These are phyloP conservation scores for Eunapius fragilis DNA, from an alignment of 37 sponge, comb jelly and placozoan genomes.

Conservation along the genomic window DNA sequence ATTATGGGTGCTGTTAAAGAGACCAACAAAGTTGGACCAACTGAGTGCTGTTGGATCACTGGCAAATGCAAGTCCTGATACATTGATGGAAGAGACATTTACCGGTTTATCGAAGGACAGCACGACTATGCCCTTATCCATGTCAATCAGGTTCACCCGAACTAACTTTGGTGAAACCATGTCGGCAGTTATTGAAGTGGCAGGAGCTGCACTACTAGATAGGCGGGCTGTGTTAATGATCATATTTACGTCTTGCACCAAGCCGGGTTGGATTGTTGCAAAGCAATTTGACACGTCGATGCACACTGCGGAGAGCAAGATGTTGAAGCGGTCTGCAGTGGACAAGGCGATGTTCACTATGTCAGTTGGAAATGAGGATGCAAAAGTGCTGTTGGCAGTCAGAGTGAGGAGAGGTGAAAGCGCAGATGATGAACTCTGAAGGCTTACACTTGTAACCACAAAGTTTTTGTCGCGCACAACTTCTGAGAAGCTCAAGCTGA, in stretches of 20 bases:
- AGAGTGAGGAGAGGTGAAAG: slow-evolving; percentile 25
- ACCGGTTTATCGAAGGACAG: slow-evolving; percentile 82
- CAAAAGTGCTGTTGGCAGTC: slow-evolving; percentile 28
- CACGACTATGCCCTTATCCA: slow-evolving; percentile 48
- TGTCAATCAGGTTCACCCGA: slow-evolving; percentile 42
- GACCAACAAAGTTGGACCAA: not conserved
- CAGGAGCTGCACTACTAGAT: slow-evolving; percentile 43
- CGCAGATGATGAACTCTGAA: slow-evolving; percentile 25
- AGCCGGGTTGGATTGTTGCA: slow-evolving; percentile 58
- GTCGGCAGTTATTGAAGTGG: slow-evolving; percentile 55
- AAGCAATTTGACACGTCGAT: slow-evolving; percentile 43
- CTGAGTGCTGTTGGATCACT: slow-evolving; percentile 21
- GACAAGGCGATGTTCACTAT: slow-evolving; percentile 44
- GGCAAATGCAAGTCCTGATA: slow-evolving; percentile 58
- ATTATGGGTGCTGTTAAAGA: slow-evolving; percentile 47
- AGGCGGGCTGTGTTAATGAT: slow-evolving; percentile 18
- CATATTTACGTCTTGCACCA: slow-evolving; percentile 67
- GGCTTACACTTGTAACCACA: slow-evolving; percentile 7
- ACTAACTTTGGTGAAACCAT: slow-evolving; percentile 35
- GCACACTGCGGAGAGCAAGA: slow-evolving; percentile 67
- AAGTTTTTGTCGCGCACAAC: slow-evolving; percentile 46
- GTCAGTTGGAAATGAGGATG: slow-evolving; percentile 29
- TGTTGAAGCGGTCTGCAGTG: slow-evolving; percentile 41
- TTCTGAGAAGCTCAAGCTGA: slow-evolving; percentile 81
- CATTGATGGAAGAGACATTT: slow-evolving; percentile 52